phyloP scores from a whole-genome alignment of 2,797 vertebrate species.

The Epinephelus coioides region DNA sequence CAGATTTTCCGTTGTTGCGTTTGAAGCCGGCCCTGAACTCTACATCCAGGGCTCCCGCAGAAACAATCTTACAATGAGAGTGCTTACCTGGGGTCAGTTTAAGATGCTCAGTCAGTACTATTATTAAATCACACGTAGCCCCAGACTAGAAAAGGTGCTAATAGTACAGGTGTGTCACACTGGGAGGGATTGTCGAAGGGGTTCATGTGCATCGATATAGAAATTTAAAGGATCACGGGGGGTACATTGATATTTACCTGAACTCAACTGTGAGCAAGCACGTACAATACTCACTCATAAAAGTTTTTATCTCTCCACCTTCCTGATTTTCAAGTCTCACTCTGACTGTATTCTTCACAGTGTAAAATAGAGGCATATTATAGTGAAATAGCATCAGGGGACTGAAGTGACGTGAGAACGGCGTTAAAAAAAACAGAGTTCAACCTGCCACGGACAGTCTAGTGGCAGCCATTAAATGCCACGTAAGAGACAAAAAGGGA shows the following conservation, averaged over 20 bases:
- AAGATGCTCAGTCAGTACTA: conserved; percentile 31
- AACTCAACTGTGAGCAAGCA: conserved; percentile 38
- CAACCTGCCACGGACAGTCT: conserved; percentile 21
- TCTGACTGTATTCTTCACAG: conserved; percentile 61
- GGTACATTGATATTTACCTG: conserved; percentile 40
- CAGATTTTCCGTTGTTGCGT: conserved; percentile 9
- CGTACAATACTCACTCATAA: conserved; percentile 27
- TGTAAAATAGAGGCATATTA: conserved; percentile 64
- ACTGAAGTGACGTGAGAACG: conserved; percentile 34
- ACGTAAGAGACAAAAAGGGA: neutral
- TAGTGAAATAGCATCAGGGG: conserved; percentile 53
- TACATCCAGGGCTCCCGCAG: conserved; percentile 16
- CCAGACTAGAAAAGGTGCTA: conserved; percentile 49
- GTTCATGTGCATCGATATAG: conserved; percentile 36
- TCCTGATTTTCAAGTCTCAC: conserved; percentile 50
- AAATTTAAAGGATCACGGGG: conserved; percentile 27
- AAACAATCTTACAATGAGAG: conserved; percentile 35
- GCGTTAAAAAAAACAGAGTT: conserved; percentile 32
- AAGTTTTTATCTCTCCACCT: conserved; percentile 10
- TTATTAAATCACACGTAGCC: conserved; percentile 18
- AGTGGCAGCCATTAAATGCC: conserved; percentile 32
- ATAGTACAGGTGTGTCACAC: conserved; percentile 42
- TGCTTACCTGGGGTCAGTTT: conserved; percentile 38
- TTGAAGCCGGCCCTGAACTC: conserved; percentile 17
- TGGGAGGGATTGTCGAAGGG: conserved; percentile 56